These are phyloP conservation scores for Scelioninae gen. 1 DNA, from an alignment of 2,888 invertebrate species.

Conservation along the genomic window DNA sequence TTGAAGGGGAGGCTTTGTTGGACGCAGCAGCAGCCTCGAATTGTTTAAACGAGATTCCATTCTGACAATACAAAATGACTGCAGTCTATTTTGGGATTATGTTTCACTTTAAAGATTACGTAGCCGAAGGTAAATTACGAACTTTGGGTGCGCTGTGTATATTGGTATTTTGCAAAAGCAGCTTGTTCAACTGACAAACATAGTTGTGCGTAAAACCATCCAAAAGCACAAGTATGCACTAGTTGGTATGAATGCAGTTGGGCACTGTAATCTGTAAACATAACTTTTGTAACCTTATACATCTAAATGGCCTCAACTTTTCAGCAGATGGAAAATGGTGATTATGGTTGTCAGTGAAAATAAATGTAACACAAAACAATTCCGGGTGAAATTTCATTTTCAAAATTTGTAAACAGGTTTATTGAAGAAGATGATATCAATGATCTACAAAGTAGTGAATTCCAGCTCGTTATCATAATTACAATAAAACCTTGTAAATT, in stretches of 20 bases:
- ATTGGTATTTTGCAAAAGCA: conserved; percentile 56
- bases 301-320: not conserved
- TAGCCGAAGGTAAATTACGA: conserved; percentile 51
- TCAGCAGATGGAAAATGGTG: not conserved
- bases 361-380: too few species aligned
- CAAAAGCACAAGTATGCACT: conserved; percentile 48
- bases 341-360: too few species aligned
- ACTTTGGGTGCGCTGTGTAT: conserved; percentile 37
- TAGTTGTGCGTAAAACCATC: conserved; percentile 61
- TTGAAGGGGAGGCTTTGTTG: conserved; percentile 38
- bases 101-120: conserved; percentile 62
- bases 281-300: conserved; percentile 17
- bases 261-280: conserved; percentile 42
- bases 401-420: too few species aligned
- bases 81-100: conserved; percentile 43
- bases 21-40: conserved; percentile 10
- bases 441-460: too few species aligned
- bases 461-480: too few species aligned
- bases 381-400: too few species aligned
- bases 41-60: conserved; percentile 50
- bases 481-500: not conserved
- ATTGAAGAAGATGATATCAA: too few species aligned
- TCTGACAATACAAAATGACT: conserved; percentile 49
- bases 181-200: conserved; percentile 58
- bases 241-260: conserved; percentile 2